Evolutionary conservation across 2,888 invertebrate genomes (phyloP).

Genomic region (Orthosia cruda): DNA sequence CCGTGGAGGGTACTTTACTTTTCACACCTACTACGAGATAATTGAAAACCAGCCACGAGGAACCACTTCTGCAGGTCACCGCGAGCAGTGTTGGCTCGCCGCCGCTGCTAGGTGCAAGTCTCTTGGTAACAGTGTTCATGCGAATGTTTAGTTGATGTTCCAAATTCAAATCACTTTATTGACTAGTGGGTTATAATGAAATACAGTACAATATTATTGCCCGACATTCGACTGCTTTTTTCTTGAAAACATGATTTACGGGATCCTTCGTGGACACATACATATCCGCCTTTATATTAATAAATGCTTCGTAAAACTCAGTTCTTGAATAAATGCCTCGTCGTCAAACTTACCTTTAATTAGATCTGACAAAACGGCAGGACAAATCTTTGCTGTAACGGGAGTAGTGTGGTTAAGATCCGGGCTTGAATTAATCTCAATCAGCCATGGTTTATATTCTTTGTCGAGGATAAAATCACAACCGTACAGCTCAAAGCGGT

Average conservation of each 20-base stretch:
- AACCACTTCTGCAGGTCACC: not conserved
- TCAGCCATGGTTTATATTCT: conserved; percentile 96
- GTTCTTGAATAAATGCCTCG: not conserved
- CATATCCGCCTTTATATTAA: not conserved
- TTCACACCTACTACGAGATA: not conserved
- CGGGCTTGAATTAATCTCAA: conserved; percentile 98
- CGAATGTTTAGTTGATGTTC: not conserved
- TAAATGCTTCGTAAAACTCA: not conserved
- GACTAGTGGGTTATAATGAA: not conserved
- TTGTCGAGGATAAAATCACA: conserved; percentile 98
- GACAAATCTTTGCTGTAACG: conserved; percentile 96
- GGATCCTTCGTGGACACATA: not conserved
- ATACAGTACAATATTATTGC: conserved; percentile 1
- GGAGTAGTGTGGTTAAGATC: conserved; percentile 96
- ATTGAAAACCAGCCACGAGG: not conserved
- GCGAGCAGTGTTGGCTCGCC: not conserved
- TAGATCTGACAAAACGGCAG: conserved; percentile 95
- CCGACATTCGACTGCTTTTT: not conserved
- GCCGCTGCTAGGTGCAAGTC: not conserved
- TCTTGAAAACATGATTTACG: not conserved
- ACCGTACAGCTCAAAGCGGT: conserved; percentile 97
- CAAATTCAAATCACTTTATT: not conserved
- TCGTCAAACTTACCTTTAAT: conserved; percentile 94
- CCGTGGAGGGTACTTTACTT: no score
- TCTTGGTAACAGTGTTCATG: not conserved